Percentiles rank a stretch among this genome's conserved stretches.
phyloP scores from a whole-genome alignment of 1,140 invertebrate species.

The Leptestheria dahalacensis region DNA sequence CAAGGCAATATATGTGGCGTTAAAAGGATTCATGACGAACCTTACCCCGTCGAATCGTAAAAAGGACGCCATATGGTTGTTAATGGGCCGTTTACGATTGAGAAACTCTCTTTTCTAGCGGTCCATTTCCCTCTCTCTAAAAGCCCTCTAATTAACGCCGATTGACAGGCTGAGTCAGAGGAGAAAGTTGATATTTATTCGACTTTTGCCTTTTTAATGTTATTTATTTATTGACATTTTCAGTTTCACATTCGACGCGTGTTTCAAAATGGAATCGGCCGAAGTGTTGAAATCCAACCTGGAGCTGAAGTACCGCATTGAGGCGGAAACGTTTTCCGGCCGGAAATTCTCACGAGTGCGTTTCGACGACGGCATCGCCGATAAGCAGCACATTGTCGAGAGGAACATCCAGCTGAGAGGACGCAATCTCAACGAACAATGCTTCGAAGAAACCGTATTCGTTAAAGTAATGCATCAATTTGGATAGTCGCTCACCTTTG shows the following conservation, averaged over 20 bases:
- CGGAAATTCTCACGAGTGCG: slow-evolving; percentile 68
- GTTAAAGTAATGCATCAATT: slow-evolving; percentile 41
- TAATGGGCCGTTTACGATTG: too few relatives aligned
- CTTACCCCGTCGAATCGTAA: too few relatives aligned
- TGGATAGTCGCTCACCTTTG: neutral
- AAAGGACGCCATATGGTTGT: too few relatives aligned
- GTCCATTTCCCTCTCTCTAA: too few relatives aligned
- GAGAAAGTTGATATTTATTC: too few relatives aligned
- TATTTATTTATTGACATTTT: neutral
- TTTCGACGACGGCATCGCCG: slow-evolving; percentile 38
- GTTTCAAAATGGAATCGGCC: slow-evolving; percentile 59
- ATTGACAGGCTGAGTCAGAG: too few relatives aligned
- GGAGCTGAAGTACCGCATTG: slow-evolving; percentile 56
- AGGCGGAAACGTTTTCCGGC: slow-evolving; percentile 64
- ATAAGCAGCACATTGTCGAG: slow-evolving; percentile 30
- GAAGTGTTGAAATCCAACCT: slow-evolving; percentile 30
- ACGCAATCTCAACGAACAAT: slow-evolving; percentile 36
- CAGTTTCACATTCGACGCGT: slow-evolving; percentile 72
- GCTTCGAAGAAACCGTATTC: slow-evolving; percentile 57
- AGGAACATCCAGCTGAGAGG: slow-evolving; percentile 24
- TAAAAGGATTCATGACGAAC: too few relatives aligned
- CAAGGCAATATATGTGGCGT: too few relatives aligned
- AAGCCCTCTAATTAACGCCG: neutral
- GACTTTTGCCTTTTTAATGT: too few relatives aligned
- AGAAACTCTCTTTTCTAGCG: too few relatives aligned